Conservation (phyloP, 2,888 invertebrate species). For the Microplitis deprimator region DNA sequence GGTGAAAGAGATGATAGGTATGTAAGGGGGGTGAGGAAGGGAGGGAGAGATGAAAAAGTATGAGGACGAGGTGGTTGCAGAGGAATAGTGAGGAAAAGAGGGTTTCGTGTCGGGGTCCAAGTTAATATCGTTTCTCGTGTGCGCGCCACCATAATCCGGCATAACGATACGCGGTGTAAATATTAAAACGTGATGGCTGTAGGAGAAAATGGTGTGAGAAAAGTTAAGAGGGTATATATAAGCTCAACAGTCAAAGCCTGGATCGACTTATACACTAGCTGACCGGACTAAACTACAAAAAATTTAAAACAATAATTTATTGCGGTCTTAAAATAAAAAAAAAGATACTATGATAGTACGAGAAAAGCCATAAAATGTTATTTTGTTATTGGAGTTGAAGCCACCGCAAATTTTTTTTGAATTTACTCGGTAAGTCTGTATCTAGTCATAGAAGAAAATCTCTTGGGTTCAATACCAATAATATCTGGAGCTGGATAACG, state of each 20-base stretch:
- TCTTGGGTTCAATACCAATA: neutral
- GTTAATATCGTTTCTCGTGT: conserved; percentile 35
- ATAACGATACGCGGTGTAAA: conserved; percentile 39
- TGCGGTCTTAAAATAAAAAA: neutral
- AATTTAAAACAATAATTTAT: neutral
- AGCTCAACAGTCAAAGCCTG: conserved; percentile 22
- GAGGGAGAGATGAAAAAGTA: conserved; percentile 31
- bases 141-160: conserved; percentile 33
- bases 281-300: conserved; percentile 3
- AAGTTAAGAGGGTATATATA: conserved; percentile 12
- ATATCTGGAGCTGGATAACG: neutral
- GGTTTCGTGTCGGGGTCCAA: conserved; percentile 35
- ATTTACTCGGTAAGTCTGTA: neutral
- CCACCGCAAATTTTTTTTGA: neutral
- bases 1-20: neutral
- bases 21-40: neutral
- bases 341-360: neutral
- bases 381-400: neutral
- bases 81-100: conserved; percentile 24
- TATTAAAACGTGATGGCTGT: conserved; percentile 27
- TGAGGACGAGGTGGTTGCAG: conserved; percentile 15
- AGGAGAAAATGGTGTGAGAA: conserved; percentile 18
- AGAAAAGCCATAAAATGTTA: neutral
- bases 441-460: neutral
- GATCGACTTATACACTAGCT: conserved; percentile 12